A percentile compares a stretch with the other conserved stretches of the same genome.
Evolutionary conservation across 2,797 vertebrate genomes (phyloP).

Genomic region (Hipposideros larvatus): DNA sequence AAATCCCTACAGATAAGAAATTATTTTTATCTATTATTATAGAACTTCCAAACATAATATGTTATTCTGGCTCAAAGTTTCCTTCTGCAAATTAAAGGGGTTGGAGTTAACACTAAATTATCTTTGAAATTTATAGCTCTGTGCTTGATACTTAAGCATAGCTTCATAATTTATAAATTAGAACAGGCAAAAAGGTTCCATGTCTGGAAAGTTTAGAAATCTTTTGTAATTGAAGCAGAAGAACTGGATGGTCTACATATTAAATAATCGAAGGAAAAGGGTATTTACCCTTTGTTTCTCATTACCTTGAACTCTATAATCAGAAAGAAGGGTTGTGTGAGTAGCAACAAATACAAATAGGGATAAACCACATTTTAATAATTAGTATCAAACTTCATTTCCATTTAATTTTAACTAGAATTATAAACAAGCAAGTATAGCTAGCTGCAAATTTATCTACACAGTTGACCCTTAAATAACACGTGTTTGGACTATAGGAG

Average conservation of each 20-base stretch:
- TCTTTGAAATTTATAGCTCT: conserved; percentile 13
- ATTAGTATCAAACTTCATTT: conserved; percentile 60
- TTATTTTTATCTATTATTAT: not conserved
- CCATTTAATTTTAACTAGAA: conserved; percentile 52
- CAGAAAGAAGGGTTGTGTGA: not conserved
- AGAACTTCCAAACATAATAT: not conserved
- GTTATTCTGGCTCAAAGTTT: not conserved
- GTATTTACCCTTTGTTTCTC: not conserved
- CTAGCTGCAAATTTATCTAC: conserved; percentile 32
- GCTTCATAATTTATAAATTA: not conserved
- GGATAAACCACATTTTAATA: conserved; percentile 23
- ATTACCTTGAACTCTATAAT: conserved; percentile 21
- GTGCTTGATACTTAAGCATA: not conserved
- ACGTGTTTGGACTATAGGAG: not conserved
- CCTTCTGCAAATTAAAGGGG: not conserved
- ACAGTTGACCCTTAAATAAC: not conserved
- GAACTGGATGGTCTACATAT: not conserved
- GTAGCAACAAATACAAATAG: not conserved
- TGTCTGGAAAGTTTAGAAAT: conserved; percentile 14
- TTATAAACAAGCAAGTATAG: conserved; percentile 29
- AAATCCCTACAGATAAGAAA: conserved; percentile 24
- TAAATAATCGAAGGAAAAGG: not conserved
- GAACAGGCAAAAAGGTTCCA: not conserved
- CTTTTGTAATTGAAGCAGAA: conserved; percentile 34
- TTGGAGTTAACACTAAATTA: not conserved